These are phyloP conservation scores for Rhamphomyia laevipes DNA, from an alignment of 2,888 invertebrate species.

Conservation along the genomic window DNA sequence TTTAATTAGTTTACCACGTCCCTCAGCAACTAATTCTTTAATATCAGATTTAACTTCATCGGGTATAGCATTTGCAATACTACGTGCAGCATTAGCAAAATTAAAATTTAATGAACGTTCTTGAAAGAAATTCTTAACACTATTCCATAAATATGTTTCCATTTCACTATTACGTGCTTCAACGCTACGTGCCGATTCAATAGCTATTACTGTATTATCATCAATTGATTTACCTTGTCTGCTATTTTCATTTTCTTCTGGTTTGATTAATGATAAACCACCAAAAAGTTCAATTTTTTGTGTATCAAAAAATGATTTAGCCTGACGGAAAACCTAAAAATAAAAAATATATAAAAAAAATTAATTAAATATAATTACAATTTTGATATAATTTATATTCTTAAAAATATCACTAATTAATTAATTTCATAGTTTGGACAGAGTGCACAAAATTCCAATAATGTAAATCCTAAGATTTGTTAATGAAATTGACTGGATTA, in stretches of 20 bases:
- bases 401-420: too few relatives aligned
- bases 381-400: too few relatives aligned
- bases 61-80: slow-evolving; percentile 43
- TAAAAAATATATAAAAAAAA: slow-evolving; percentile 6
- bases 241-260: slow-evolving; percentile 24
- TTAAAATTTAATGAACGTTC: slow-evolving; percentile 44
- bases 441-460: too few relatives aligned
- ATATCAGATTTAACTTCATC: slow-evolving; percentile 44
- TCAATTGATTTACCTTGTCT: slow-evolving; percentile 39
- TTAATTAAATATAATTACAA: neutral
- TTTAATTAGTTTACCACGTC: slow-evolving; percentile 46
- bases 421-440: too few relatives aligned
- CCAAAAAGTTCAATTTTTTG: slow-evolving; percentile 44
- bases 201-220: slow-evolving; percentile 37
- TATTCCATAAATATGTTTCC: slow-evolving; percentile 44
- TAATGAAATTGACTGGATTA: too few relatives aligned
- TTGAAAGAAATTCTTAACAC: slow-evolving; percentile 43
- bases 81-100: slow-evolving; percentile 37
- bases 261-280: slow-evolving; percentile 41
- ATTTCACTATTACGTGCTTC: slow-evolving; percentile 44
- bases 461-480: too few relatives aligned
- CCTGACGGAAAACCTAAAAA: slow-evolving; percentile 43
- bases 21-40: slow-evolving; percentile 45
- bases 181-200: slow-evolving; percentile 41
- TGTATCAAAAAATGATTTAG: slow-evolving; percentile 46